Base-by-base conservation (phyloP, 1,140 invertebrate genomes). In the Arion vulgaris region DNA sequence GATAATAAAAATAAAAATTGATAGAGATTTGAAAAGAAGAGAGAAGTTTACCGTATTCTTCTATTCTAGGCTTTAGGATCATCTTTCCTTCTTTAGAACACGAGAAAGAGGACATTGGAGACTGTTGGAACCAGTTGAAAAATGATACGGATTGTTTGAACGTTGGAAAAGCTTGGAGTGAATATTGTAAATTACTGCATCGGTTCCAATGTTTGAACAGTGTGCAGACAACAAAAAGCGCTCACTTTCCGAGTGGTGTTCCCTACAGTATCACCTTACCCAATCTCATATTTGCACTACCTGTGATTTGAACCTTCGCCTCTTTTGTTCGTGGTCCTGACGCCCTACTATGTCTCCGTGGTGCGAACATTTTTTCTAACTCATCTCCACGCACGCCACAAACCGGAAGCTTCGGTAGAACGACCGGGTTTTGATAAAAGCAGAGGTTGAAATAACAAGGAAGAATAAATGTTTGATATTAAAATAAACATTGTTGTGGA, bases 251-350 rank as follows among this genome's bases (percentile, higher is more conserved):
- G 53, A 75, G 53, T 68, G 36, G 41, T 41, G 39, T 66, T 32
- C 62, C 32, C 34, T 57, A 23, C 2, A 5, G 68, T 80, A 80
- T 80, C 78, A 80, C n/a, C 68, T 80, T 80, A 80, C 78, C 78
- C 51, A n/a, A 36, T 9, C 36, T 71, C 36, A 80, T 80, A 45
- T 80, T 80, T 80, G 66, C 78, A 34, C 78, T 28, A 36, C 38
- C 41, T 32, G 78, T 69, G 78, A 80, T 80, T 66, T 78, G 76
- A 78, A 78, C 76, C 76, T 36, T 38, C 34, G 76, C 36, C 51
- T 19, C 76, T 66, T 62, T 78, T 78, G 76, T 78, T 68, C 76
- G 17, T 23, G 51, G 32, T 78, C 53, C 36, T 13, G 38, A 39
- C 76, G 51, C 34, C 45, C 53, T 51, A n/a, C 51, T 23, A 28